Percentiles rank a stretch among this genome's conserved stretches.
These are phyloP conservation scores for Gandaritis pyraliata DNA, from an alignment of 2,888 invertebrate species.

Conservation along the genomic window DNA sequence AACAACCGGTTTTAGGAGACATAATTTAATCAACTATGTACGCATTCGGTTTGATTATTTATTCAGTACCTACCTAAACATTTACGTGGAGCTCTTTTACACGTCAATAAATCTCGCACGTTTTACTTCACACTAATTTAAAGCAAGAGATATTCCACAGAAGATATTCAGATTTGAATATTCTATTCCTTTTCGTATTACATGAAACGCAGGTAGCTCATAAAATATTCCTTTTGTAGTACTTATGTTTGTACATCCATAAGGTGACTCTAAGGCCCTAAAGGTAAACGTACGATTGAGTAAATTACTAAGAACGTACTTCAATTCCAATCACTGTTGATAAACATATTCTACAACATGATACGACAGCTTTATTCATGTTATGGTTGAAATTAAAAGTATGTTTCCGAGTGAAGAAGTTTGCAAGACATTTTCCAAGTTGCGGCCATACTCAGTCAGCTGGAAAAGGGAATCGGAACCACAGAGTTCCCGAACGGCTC, in stretches of 20 bases:
- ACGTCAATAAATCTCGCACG: conserved; percentile 38
- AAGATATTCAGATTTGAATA: conserved; percentile 33
- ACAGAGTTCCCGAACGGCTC: conserved; percentile 51
- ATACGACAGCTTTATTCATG: too few relatives aligned
- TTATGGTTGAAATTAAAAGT: too few relatives aligned
- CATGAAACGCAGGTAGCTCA: conserved; percentile 27
- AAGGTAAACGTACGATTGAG: conserved; percentile 5
- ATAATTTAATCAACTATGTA: conserved; percentile 37
- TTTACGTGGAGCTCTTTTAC: conserved; percentile 39
- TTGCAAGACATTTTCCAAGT: conserved; percentile 8
- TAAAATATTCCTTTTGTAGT: conserved; percentile 34
- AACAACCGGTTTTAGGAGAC: conserved; percentile 23
- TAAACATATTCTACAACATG: too few relatives aligned
- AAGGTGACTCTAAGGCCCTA: conserved; percentile 22
- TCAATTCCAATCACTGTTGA: too few relatives aligned
- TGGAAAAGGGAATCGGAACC: conserved; percentile 50
- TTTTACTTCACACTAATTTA: conserved; percentile 33
- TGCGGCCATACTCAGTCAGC: conserved; percentile 38
- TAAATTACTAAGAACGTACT: too few relatives aligned
- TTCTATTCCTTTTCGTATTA: conserved; percentile 26
- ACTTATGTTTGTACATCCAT: conserved; percentile 21
- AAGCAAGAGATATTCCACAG: conserved; percentile 23
- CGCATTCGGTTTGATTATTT: conserved; percentile 42
- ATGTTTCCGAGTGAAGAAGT: conserved; percentile 1
- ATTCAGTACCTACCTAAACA: conserved; percentile 38